Conservation (phyloP, 2,888 invertebrate species). For the Thymelicus sylvestris region DNA sequence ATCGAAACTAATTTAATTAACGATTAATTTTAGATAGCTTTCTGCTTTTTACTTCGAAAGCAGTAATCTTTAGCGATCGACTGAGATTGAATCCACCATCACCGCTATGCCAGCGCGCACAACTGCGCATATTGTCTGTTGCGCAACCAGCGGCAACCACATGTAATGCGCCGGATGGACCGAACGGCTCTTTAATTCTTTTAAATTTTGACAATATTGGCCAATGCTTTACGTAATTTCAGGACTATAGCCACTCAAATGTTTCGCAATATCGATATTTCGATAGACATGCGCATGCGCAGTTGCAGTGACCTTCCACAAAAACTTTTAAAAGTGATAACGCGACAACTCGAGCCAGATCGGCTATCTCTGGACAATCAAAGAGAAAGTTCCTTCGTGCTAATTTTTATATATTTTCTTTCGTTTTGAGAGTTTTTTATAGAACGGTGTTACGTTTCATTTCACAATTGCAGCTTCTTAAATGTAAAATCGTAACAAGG, state of each 20-base stretch:
- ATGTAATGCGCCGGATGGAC: conserved; percentile 63
- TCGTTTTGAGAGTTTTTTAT: neutral
- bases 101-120: neutral
- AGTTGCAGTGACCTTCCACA: conserved; percentile 58
- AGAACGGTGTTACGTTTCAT: conserved; percentile 11
- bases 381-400: conserved; percentile 31
- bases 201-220: conserved; percentile 73
- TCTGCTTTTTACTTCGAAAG: too few species aligned
- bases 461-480: neutral
- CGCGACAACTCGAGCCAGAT: neutral
- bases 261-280: conserved; percentile 77
- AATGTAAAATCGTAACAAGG: conserved; percentile 3
- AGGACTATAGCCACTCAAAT: conserved; percentile 70
- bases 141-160: conserved; percentile 50
- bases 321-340: conserved; percentile 26
- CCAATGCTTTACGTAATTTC: conserved; percentile 74
- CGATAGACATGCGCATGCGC: conserved; percentile 60
- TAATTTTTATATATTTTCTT: conserved; percentile 23
- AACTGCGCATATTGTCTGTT: conserved; percentile 59
- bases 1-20: too few species aligned
- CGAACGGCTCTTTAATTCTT: conserved; percentile 63
- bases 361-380: conserved; percentile 13
- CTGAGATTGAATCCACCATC: too few species aligned
- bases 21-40: too few species aligned
- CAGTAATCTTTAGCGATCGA: too few species aligned